These are phyloP conservation scores for Aethes cnicana DNA, from an alignment of 2,888 invertebrate species.

Conservation along the genomic window DNA sequence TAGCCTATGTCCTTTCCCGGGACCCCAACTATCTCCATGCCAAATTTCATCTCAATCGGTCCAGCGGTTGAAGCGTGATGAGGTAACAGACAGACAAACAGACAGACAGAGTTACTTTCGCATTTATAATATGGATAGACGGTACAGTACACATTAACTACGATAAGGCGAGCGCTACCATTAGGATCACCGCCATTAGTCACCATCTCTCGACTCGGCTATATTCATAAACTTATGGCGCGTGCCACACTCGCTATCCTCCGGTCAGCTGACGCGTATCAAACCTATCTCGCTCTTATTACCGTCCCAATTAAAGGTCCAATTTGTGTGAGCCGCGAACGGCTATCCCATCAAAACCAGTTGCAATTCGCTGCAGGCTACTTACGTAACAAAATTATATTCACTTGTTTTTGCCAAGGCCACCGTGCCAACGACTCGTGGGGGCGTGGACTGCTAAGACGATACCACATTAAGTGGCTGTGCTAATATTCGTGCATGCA, in stretches of 20 bases:
- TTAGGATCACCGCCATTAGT: no score
- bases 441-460: conserved; percentile 20
- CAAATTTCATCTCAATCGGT: no score
- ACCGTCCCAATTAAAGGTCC: background rate
- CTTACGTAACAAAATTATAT: conserved; percentile 19
- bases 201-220: background rate
- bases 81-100: no score
- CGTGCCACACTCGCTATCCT: conserved; percentile 5
- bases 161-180: no score
- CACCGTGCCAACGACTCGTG: conserved; percentile 18
- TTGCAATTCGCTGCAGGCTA: conserved; percentile 28
- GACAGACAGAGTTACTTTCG: no score
- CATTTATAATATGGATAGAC: no score
- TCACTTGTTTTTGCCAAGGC: conserved; percentile 24
- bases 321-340: background rate
- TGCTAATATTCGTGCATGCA: conserved; percentile 21
- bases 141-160: no score
- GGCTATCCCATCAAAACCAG: conserved; percentile 11
- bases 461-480: conserved; percentile 21
- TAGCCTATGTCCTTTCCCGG: no score
- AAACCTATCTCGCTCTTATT: background rate
- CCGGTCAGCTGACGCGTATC: conserved; percentile 10
- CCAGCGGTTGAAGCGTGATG: background rate
- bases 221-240: background rate
- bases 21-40: no score